Conservation (phyloP, 2,113 vertebrate genomes). For the Penelope pileata region DNA sequence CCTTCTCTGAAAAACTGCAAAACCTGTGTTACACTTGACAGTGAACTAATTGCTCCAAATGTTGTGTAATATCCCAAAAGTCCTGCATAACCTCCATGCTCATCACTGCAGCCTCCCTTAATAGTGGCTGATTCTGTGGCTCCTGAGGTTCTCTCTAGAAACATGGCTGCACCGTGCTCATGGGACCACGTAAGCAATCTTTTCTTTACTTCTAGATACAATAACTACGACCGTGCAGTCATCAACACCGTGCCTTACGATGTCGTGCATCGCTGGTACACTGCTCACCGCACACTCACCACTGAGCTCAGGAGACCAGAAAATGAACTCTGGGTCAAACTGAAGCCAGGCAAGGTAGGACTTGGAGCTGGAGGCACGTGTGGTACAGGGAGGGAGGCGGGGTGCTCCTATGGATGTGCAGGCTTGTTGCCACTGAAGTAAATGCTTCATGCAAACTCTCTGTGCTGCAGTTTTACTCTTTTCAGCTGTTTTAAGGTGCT, state of each 20-base stretch:
- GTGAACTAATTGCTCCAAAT: neutral
- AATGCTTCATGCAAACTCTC: neutral
- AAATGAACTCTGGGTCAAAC: conserved; percentile 94
- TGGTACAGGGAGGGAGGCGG: neutral
- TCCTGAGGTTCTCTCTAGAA: neutral
- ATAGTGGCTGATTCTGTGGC: neutral
- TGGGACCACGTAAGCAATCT: fast-evolving
- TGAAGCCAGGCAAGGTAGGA: conserved; percentile 89
- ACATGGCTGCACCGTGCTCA: neutral
- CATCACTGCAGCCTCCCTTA: neutral
- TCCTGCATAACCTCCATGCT: neutral
- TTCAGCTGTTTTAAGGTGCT: neutral
- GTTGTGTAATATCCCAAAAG: neutral
- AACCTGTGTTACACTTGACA: too few species aligned
- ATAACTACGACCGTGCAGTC: conserved; percentile 91
- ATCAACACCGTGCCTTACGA: conserved; percentile 88
- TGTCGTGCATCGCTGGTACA: conserved; percentile 86
- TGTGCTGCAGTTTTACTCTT: neutral
- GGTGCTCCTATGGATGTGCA: fast-evolving
- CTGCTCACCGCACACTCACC: conserved; percentile 86
- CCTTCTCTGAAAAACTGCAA: neutral
- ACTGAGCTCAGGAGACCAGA: conserved; percentile 84
- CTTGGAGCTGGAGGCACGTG: neutral
- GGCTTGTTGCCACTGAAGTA: fast-evolving
- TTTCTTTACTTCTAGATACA: conserved; percentile 81